Evolutionary conservation across 2,113 vertebrate species (phyloP).

Genomic region (Hydrochoerus hydrochaeris): DNA sequence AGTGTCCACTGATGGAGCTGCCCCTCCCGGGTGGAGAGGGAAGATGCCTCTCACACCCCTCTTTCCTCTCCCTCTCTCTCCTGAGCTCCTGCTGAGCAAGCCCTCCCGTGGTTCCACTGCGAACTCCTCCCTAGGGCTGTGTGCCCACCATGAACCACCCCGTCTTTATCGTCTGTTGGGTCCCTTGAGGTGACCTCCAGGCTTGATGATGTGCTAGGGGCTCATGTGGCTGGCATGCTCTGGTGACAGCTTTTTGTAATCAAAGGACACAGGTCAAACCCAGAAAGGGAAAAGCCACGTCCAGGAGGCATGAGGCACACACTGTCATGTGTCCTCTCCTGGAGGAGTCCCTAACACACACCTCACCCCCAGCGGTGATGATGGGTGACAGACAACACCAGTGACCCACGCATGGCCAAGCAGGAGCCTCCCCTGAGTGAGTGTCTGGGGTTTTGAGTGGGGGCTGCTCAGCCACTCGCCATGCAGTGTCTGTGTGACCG

Average conservation of each 20-base stretch:
- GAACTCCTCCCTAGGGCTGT: background rate
- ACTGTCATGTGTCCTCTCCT: background rate
- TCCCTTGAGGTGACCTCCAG: background rate
- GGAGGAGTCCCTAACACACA: background rate
- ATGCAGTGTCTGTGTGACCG: fast-evolving
- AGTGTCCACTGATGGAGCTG: background rate
- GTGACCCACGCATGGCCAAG: background rate
- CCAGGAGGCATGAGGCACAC: background rate
- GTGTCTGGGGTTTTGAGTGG: background rate
- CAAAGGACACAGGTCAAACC: background rate
- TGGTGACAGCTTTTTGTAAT: background rate
- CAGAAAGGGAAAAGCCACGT: background rate
- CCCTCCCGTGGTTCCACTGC: background rate
- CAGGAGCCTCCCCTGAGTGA: background rate
- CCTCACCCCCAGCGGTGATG: too few relatives aligned
- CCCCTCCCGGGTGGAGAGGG: background rate
- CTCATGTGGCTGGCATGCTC: background rate
- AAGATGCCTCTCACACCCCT: too few relatives aligned
- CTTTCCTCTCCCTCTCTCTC: background rate
- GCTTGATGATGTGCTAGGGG: background rate
- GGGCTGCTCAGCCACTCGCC: too few relatives aligned
- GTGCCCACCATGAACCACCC: too few relatives aligned
- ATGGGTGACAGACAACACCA: background rate
- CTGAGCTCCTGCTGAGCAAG: too few relatives aligned
- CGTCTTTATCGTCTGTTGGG: background rate